Conservation (phyloP, 2,113 vertebrate genomes). For the Solenodon paradoxus region DNA sequence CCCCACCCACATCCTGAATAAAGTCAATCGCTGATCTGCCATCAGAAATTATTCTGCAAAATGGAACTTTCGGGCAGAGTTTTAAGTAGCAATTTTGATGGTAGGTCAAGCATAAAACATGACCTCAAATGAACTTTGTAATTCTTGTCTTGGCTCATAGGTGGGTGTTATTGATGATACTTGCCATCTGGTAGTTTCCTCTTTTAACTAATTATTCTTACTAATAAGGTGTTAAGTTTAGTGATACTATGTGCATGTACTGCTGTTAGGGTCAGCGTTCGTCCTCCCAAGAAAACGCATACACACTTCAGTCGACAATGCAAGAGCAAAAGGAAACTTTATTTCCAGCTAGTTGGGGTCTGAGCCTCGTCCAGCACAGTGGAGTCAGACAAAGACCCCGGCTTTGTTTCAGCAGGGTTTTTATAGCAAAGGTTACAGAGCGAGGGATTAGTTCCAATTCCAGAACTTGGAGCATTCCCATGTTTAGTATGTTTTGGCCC, state of each 20-base stretch:
- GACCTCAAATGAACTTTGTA: slow-evolving; percentile 7
- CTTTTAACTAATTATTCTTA: slow-evolving; percentile 43
- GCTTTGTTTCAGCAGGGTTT: too few species aligned
- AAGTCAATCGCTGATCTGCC: neutral
- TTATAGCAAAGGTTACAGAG: too few species aligned
- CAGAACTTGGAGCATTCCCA: too few species aligned
- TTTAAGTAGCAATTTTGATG: neutral
- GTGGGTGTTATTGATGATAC: slow-evolving; percentile 10
- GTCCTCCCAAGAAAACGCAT: too few species aligned
- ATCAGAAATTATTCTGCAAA: neutral
- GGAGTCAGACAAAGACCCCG: too few species aligned
- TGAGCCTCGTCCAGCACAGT: too few species aligned
- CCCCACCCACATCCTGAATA: neutral
- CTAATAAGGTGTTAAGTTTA: slow-evolving; percentile 34
- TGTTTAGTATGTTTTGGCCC: too few species aligned
- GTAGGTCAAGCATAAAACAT: neutral
- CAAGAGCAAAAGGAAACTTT: too few species aligned
- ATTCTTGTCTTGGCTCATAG: neutral
- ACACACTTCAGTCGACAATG: too few species aligned
- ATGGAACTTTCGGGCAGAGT: neutral
- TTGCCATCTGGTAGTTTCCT: slow-evolving; percentile 42
- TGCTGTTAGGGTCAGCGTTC: too few species aligned
- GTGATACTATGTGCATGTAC: neutral
- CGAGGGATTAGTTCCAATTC: too few species aligned
- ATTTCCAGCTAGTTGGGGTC: too few species aligned